Evolutionary conservation across 2,888 invertebrate genomes (phyloP).

Genomic region (Platypus cylindrus): DNA sequence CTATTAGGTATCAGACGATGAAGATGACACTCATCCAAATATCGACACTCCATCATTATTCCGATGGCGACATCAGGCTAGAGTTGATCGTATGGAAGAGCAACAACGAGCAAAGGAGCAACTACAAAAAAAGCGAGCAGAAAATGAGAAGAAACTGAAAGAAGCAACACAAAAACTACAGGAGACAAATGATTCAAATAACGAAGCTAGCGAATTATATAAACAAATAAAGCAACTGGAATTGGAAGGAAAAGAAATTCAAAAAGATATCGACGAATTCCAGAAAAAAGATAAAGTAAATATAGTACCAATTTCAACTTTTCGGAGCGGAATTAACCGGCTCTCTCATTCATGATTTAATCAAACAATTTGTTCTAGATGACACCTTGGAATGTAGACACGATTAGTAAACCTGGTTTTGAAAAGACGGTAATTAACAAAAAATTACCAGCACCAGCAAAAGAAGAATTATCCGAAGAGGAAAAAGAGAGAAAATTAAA

Average conservation of each 20-base stretch:
- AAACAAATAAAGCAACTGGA: conserved; percentile 46
- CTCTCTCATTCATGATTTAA: background rate
- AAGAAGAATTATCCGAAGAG: conserved; percentile 71
- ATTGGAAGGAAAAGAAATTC: conserved; percentile 52
- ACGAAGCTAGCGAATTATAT: conserved; percentile 36
- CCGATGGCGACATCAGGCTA: conserved; percentile 96
- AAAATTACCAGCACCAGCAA: conserved; percentile 44
- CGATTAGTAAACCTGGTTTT: conserved; percentile 93
- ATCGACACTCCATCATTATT: conserved; percentile 98
- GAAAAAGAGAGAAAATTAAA: conserved; percentile 72
- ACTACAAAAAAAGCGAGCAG: conserved; percentile 48
- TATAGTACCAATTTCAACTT: background rate
- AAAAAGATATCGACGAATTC: conserved; percentile 60
- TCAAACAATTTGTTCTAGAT: conserved; percentile 28
- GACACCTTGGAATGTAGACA: conserved; percentile 97
- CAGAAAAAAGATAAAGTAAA: conserved; percentile 28
- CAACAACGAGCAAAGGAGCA: conserved; percentile 54
- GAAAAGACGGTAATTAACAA: conserved; percentile 92
- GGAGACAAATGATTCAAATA: conserved; percentile 38
- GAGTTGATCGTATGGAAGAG: conserved; percentile 82
- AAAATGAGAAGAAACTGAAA: conserved; percentile 47
- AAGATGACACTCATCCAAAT: conserved; percentile 98
- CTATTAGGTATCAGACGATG: conserved; percentile 99
- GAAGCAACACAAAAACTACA: conserved; percentile 52
- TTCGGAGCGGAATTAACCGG: background rate